phyloP scores from a whole-genome alignment of 2,888 invertebrate species.

The Melangyna quadrimaculata region DNA sequence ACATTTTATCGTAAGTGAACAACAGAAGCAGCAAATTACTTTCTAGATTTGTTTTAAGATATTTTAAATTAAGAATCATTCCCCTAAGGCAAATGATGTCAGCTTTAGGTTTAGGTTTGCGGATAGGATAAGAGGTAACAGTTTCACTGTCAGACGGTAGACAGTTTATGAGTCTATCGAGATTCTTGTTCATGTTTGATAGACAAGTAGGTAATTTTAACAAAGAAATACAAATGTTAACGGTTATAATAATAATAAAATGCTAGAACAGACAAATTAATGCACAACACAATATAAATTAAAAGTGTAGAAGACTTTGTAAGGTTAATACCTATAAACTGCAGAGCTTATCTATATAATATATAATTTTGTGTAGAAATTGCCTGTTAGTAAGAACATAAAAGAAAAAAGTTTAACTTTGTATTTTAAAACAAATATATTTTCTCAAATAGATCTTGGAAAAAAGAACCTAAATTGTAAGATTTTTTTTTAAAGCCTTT shows the following conservation, averaged over 20 bases:
- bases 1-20: not conserved
- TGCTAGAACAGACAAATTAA: not conserved
- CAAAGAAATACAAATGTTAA: not conserved
- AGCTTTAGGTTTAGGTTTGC: not conserved
- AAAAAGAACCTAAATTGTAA: too few relatives aligned
- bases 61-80: constrained; percentile 60
- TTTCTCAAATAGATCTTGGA: too few relatives aligned
- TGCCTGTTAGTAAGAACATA: too few relatives aligned
- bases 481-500: too few relatives aligned
- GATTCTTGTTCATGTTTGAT: not conserved
- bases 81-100: not conserved
- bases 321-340: too few relatives aligned
- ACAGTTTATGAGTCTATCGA: not conserved
- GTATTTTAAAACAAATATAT: too few relatives aligned
- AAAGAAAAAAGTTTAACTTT: too few relatives aligned
- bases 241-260: not conserved
- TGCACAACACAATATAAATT: too few relatives aligned
- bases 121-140: not conserved
- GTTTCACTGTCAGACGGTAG: not conserved
- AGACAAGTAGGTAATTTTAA: not conserved
- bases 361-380: too few relatives aligned
- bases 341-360: too few relatives aligned
- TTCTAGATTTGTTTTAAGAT: constrained; percentile 36
- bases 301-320: too few relatives aligned
- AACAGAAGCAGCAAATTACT: constrained; percentile 9